Conservation (phyloP, 2,888 invertebrate genomes). For the Zootermopsis nevadensis region DNA sequence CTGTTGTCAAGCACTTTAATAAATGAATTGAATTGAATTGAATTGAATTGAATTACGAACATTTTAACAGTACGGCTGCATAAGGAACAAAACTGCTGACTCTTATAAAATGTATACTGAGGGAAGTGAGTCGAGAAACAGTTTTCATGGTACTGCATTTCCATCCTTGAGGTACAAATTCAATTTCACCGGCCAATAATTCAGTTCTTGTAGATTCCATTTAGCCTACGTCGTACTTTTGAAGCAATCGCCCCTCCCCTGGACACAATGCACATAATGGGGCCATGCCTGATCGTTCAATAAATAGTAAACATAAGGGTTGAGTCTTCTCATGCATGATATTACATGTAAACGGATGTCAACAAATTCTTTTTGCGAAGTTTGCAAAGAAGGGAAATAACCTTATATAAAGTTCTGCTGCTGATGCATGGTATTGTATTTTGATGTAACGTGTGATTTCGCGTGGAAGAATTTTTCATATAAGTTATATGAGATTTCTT, state of each 20-base stretch:
- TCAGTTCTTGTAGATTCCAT: neutral
- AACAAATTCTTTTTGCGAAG: neutral
- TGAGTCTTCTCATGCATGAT: slow-evolving; percentile 6
- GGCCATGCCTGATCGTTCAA: neutral
- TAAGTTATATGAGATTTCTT: slow-evolving; percentile 27
- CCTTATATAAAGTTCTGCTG: neutral
- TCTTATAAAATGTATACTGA: too few relatives aligned
- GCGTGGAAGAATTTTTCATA: slow-evolving; percentile 20
- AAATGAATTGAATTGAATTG: too few relatives aligned
- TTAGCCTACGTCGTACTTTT: neutral
- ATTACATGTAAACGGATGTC: neutral
- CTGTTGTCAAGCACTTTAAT: too few relatives aligned
- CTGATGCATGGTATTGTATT: neutral
- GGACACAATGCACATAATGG: neutral
- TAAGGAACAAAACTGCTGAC: too few relatives aligned
- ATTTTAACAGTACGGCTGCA: too few relatives aligned
- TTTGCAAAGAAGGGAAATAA: slow-evolving; percentile 1
- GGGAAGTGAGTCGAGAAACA: neutral
- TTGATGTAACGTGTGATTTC: slow-evolving; percentile 12
- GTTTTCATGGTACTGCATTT: neutral
- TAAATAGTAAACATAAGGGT: neutral
- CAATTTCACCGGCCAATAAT: neutral
- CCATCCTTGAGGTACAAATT: neutral
- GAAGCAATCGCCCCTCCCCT: neutral
- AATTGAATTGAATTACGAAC: too few relatives aligned